Evolutionary conservation across 2,888 invertebrate species (phyloP).

Genomic region (Dyspetes luteomarginatus): DNA sequence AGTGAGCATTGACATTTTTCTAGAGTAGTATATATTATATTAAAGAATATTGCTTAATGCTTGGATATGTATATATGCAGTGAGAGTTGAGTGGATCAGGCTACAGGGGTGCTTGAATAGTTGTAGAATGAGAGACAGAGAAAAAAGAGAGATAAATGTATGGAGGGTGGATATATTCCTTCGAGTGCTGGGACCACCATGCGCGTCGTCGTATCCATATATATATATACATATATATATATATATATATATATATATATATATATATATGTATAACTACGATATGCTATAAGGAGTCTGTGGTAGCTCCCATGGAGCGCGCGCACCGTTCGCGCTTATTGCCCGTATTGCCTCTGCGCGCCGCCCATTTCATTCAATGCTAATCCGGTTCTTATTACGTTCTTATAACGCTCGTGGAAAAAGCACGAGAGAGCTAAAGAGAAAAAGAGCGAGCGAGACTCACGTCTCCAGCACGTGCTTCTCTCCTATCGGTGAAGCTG

Average conservation of each 20-base stretch:
- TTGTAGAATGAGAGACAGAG: slow-evolving; percentile 29
- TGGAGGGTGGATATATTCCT: slow-evolving; percentile 56
- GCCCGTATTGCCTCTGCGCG: slow-evolving; percentile 75
- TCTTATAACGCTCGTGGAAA: slow-evolving; percentile 80
- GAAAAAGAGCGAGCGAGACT: slow-evolving; percentile 20
- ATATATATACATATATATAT: neutral
- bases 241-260: too few species aligned
- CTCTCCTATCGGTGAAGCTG: slow-evolving; percentile 39
- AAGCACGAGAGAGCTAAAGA: slow-evolving; percentile 59
- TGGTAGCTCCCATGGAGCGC: slow-evolving; percentile 51
- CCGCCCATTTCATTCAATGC: slow-evolving; percentile 83
- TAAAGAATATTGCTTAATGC: slow-evolving; percentile 11
- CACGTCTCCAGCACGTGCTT: slow-evolving; percentile 68
- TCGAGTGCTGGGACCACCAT: slow-evolving; percentile 72
- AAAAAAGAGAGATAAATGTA: slow-evolving; percentile 26
- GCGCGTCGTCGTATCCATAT: slow-evolving; percentile 57
- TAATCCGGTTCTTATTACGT: slow-evolving; percentile 82
- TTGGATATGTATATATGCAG: neutral
- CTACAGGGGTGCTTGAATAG: slow-evolving; percentile 34
- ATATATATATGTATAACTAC: slow-evolving; percentile 28
- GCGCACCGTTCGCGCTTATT: slow-evolving; percentile 70
- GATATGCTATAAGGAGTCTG: slow-evolving; percentile 46
- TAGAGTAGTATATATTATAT: neutral
- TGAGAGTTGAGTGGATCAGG: slow-evolving; percentile 29
- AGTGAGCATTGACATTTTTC: neutral